Evolutionary conservation across 2,113 vertebrate species (phyloP).

Genomic region (Numenius arquata): DNA sequence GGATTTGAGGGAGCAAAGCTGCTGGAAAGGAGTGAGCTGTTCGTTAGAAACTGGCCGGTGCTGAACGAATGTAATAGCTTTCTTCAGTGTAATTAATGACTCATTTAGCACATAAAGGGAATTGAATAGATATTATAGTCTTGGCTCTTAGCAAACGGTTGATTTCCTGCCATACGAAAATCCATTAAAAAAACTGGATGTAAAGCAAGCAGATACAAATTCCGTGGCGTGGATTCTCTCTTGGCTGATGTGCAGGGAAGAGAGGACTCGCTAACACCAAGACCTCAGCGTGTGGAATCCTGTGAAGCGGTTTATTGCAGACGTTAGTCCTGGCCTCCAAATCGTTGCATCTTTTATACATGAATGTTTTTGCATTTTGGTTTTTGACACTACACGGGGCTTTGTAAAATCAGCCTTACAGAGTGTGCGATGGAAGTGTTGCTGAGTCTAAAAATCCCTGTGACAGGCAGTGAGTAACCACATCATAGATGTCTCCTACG

Average conservation of each 20-base stretch:
- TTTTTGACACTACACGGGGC: not conserved
- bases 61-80: not conserved
- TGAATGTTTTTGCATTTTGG: not conserved
- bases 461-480: not conserved
- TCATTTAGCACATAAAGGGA: not conserved
- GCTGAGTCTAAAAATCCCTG: not conserved
- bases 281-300: not conserved
- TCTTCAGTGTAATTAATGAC: not conserved
- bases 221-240: not conserved
- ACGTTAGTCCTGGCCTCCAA: not conserved
- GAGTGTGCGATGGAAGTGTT: not conserved
- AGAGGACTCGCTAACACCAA: not conserved
- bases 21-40: not conserved
- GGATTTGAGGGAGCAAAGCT: not conserved
- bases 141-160: not conserved
- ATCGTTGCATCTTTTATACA: not conserved
- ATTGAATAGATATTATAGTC: not conserved
- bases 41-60: not conserved
- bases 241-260: not conserved
- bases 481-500: not conserved
- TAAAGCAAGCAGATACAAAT: not conserved
- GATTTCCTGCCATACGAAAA: not conserved
- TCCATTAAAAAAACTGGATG: not conserved
- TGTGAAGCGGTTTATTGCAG: not conserved
- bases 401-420: not conserved